Evolutionary conservation across 2,888 invertebrate genomes (phyloP), one percentile per base, ranked within the genome.

Genomic region (Iselma pallidipennis): DNA sequence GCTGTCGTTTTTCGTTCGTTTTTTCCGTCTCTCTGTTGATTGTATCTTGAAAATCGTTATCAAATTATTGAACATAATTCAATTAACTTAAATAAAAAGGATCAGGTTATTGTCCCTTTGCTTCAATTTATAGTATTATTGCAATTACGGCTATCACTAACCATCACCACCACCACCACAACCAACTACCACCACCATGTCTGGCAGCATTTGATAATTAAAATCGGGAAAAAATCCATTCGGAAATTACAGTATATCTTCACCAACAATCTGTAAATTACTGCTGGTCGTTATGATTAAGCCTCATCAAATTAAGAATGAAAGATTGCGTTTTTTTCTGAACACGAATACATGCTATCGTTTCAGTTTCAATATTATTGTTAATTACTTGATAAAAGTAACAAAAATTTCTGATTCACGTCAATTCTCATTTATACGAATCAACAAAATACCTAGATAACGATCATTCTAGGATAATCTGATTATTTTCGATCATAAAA

Each of bases 201-300:
- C 57, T 52, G 53, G 42, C 33, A 50, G 50, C 72, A 72, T 73
- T 71, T 74, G 70, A 64, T 74, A 72, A 73, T 73, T 73, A 72
- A 74, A 75, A 74, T 74, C 74, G 73, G 70, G 71, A 74, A 74
- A 75, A 76, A 74, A 75, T 76, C 74, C 74, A 76, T 75, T 73
- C 73, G 64, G 67, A 72, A 70, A 74, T 75, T 72, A 73, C 70
- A 56, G 70, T 66, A 68, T 72, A 71, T 71, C 73, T 71, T 70
- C 67, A 72, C 70, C 19, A 67, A 70, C 72, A 74, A 76, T 77
- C 75, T 76, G 72, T 70, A 74, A 72, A 76, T 76, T 77, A 76
- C 68, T 66, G 71, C 66, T 67, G 65, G 72, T 74, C 74, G 71
- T 75, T 72, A 72, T 73, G 72, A 74, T 72, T 73, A 69, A 72